phyloP scores from a whole-genome alignment of 2,797 vertebrate genomes.

The Microchirus variegatus region DNA sequence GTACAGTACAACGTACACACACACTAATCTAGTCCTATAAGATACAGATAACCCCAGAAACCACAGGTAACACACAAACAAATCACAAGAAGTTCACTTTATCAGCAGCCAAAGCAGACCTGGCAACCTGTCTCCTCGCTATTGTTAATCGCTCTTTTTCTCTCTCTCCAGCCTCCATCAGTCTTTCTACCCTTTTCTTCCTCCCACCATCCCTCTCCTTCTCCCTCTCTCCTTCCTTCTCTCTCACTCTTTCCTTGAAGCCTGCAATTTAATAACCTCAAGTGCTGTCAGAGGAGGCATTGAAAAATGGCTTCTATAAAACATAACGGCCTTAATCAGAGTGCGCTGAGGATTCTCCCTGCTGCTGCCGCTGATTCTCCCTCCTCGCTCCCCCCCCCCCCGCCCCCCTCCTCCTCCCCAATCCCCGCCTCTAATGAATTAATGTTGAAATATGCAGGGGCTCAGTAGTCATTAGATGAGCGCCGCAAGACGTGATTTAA shows the following conservation, averaged over 20 bases:
- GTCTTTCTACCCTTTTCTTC: constrained; percentile 62
- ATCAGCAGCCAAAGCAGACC: constrained; percentile 76
- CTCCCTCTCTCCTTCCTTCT: constrained; percentile 53
- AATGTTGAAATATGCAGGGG: constrained; percentile 93
- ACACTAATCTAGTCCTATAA: constrained; percentile 64
- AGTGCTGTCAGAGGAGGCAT: constrained; percentile 96
- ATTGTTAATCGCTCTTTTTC: constrained; percentile 75
- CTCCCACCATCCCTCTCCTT: constrained; percentile 74
- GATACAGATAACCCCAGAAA: constrained; percentile 77
- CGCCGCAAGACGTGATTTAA: constrained; percentile 85
- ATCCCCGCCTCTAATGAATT: constrained; percentile 96
- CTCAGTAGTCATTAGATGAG: constrained; percentile 96
- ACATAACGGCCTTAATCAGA: constrained; percentile 98
- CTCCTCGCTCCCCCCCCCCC: constrained; percentile 59
- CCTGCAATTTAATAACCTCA: constrained; percentile 97
- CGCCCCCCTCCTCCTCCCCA: constrained; percentile 61
- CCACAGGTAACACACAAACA: constrained; percentile 74
- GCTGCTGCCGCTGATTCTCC: constrained; percentile 75
- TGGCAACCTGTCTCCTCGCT: constrained; percentile 73
- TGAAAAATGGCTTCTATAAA: constrained; percentile 99
- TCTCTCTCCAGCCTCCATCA: constrained; percentile 67
- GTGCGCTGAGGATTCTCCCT: constrained; percentile 86
- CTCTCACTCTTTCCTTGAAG: constrained; percentile 85
- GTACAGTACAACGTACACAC: constrained; percentile 64
- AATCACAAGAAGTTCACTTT: constrained; percentile 76